Evolutionary conservation across 1,140 invertebrate genomes (phyloP), one percentile per base, ranked within the genome.

Genomic region (Macrobrachium nipponense): DNA sequence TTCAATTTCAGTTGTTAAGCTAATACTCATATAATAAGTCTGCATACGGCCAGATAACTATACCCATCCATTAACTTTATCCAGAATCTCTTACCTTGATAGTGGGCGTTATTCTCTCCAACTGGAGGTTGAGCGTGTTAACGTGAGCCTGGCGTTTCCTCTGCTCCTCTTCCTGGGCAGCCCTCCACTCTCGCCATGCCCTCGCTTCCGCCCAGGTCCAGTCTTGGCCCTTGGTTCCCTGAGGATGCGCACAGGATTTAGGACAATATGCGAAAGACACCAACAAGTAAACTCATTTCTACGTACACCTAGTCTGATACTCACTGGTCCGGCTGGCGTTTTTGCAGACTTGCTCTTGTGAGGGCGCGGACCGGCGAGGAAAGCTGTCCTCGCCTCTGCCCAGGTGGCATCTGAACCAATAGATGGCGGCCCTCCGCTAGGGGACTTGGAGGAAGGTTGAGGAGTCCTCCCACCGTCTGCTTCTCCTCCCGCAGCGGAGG

Each of bases 171-270:
- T 79, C 83, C 66, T 73, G 64, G 0, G 43, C 77, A 14, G 76
- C 77, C 58, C 66, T 17, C 83, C 83, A 86, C 77, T 86, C 83
- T 58, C 83, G n/a, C 83, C 83, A 86, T 23, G 83, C 83, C 59
- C 77, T 64, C 59, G 83, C 83, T 58, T 86, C 83, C 60, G 83
- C 83, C 83, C 83, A 86, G 36, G 83, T 79, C 83, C 83, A 80
- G 14, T 80, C 83, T n/a, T 70, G 66, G 15, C 66, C 20, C 66
- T 20, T 20, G 20, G 14, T 70, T 7, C 36, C 20, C 66, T 70
- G 10, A 3, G n/a, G 66, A 36, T n/a, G n/a, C 12, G 8, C 12
- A 6, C 0, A 8, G 66, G 0, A 17, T 14, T 12, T 14, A 8
- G 5, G 66, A 70, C 66, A 23, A 36, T 36, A 36, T 36, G 27